These are phyloP conservation scores for Deilephila elpenor DNA, from an alignment of 2,888 invertebrate species.

Conservation along the genomic window DNA sequence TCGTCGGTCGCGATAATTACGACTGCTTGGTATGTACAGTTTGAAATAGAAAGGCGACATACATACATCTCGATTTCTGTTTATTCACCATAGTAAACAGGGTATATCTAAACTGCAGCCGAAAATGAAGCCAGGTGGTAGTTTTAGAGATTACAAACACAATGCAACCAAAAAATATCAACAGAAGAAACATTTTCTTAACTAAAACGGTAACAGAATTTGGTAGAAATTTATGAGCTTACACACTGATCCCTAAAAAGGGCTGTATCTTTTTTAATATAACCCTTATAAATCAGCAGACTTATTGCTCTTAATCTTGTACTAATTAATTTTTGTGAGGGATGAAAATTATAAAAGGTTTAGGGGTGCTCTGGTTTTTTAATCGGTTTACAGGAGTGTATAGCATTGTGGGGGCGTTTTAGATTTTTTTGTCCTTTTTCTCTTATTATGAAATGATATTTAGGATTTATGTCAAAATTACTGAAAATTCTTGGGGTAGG, in stretches of 20 bases:
- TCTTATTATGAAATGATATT: neutral
- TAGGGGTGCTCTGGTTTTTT: constrained; percentile 4
- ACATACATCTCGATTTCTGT: too few species aligned
- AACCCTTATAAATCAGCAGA: constrained; percentile 57
- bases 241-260: constrained; percentile 47
- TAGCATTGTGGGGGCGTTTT: neutral
- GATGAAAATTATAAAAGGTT: constrained; percentile 48
- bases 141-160: too few species aligned
- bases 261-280: constrained; percentile 50
- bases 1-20: too few species aligned
- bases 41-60: too few species aligned
- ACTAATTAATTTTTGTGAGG: constrained; percentile 63
- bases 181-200: too few species aligned
- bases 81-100: too few species aligned
- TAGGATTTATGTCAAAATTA: neutral
- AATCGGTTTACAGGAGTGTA: neutral
- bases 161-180: too few species aligned
- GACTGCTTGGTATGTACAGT: too few species aligned
- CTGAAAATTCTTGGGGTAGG: too few species aligned
- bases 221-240: neutral
- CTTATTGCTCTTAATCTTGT: constrained; percentile 63
- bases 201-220: too few species aligned
- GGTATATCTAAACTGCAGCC: too few species aligned
- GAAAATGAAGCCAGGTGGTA: too few species aligned
- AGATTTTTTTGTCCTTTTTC: neutral